These are phyloP conservation scores for Tragelaphus imberbis DNA, from an alignment of 2,113 vertebrate genomes.

Conservation along the genomic window DNA sequence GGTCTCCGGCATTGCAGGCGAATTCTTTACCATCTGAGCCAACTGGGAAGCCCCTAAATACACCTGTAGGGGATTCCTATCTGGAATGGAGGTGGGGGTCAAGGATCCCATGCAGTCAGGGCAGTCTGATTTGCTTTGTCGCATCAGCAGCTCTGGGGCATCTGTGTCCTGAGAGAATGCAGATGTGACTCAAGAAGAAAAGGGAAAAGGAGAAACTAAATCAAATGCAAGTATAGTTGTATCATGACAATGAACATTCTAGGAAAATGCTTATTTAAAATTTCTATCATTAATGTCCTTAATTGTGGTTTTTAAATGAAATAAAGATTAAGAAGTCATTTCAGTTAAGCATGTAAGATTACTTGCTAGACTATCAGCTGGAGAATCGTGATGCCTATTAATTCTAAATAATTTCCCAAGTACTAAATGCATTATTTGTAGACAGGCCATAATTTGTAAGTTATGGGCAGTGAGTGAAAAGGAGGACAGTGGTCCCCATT, in stretches of 20 bases:
- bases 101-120: neutral
- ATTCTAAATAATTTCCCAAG: slow-evolving; percentile 42
- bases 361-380: slow-evolving; percentile 22
- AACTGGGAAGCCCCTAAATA: neutral
- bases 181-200: neutral
- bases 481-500: neutral
- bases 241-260: neutral
- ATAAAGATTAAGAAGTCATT: slow-evolving; percentile 12
- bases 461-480: neutral
- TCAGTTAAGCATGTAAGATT: slow-evolving; percentile 41
- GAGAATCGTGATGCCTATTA: slow-evolving; percentile 25
- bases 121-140: neutral
- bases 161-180: neutral
- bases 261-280: slow-evolving; percentile 38
- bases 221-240: neutral
- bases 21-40: neutral
- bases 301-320: slow-evolving; percentile 43
- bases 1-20: neutral
- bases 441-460: slow-evolving; percentile 30
- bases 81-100: neutral
- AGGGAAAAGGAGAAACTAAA: neutral
- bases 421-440: slow-evolving; percentile 37
- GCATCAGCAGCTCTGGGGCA: neutral
- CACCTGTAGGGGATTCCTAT: neutral
- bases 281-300: neutral